Percentiles rank a stretch among this genome's conserved stretches.
These are phyloP conservation scores for Eueides isabella DNA, from an alignment of 1,140 invertebrate genomes.

Conservation along the genomic window DNA sequence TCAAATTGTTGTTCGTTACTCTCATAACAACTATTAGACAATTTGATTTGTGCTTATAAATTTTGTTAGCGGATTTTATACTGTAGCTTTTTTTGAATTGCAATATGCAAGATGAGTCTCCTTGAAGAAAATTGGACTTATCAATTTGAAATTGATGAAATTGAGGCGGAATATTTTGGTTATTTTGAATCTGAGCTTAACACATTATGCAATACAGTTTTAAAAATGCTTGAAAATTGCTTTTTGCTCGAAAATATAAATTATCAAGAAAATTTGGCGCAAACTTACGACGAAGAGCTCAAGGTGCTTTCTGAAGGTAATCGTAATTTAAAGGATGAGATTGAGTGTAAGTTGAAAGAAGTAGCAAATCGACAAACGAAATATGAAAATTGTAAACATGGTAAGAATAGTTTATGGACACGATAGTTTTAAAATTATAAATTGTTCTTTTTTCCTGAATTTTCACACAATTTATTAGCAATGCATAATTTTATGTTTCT, in stretches of 20 bases:
- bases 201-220: conserved; percentile 43
- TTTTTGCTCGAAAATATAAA: conserved; percentile 44
- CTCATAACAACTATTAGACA: background rate
- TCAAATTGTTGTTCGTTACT: conserved; percentile 1
- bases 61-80: background rate
- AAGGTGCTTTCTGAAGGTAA: conserved; percentile 58
- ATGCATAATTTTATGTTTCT: conserved; percentile 26
- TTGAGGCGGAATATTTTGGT: conserved; percentile 43
- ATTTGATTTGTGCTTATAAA: background rate
- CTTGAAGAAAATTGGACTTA: conserved; percentile 58
- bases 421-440: no score
- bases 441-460: background rate
- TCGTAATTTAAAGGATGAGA: conserved; percentile 56
- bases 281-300: conserved; percentile 60
- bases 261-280: conserved; percentile 38
- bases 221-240: conserved; percentile 51
- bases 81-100: background rate
- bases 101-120: conserved; percentile 51
- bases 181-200: conserved; percentile 50
- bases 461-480: no score
- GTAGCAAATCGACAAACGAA: conserved; percentile 52
- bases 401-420: no score
- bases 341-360: conserved; percentile 58
- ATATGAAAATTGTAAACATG: conserved; percentile 65
- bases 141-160: conserved; percentile 42